Base-by-base conservation (phyloP, 1,140 invertebrate genomes). In the Temnothorax nylanderi region DNA sequence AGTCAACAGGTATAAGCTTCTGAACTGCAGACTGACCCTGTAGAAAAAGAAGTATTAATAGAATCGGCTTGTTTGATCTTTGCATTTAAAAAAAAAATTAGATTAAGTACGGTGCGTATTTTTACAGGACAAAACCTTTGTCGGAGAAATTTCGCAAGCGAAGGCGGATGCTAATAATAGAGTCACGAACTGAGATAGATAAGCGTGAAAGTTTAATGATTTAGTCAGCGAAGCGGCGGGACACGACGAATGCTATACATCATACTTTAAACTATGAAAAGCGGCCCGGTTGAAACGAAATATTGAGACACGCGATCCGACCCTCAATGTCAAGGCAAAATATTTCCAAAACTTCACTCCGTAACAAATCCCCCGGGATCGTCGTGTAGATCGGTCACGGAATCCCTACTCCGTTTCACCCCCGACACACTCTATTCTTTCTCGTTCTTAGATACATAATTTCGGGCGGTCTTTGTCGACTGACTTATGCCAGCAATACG, bases 271-370 rank as follows among this genome's bases (percentile, higher is more conserved):
- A 92, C 88, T 88, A 91, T 90, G 91, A 91, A 88, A 87, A 85
- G 77, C 88, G 85, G 80, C 21, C n/a, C 65, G 34, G 71, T 34
- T 51, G 34, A 32, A 49, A 86, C 86, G 90, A 92, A 93, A 93
- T 93, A 93, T 94, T 93, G 90, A 92, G 92, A 94, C 93, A 93
- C 91, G 85, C 90, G 86, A 85, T 82, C 82, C 77, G 77, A 87
- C 80, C 80, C 85, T 11, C 58, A 37, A n/a, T 47, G 54, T n/a
- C 13, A 37, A 44, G 65, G 78, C 90, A 87, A 92, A 93, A 92
- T 95, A 94, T 95, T 95, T 95, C 92, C 93, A 93, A 95, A 94
- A 94, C 93, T 94, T 87, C 26, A 69, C 34, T 60, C 91, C 91
- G 87, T 94, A 91, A 94, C 94, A 90, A 93, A 95, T 94, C 88